These are phyloP conservation scores for Argyra leucocephala DNA, from an alignment of 2,888 invertebrate genomes.

Conservation along the genomic window DNA sequence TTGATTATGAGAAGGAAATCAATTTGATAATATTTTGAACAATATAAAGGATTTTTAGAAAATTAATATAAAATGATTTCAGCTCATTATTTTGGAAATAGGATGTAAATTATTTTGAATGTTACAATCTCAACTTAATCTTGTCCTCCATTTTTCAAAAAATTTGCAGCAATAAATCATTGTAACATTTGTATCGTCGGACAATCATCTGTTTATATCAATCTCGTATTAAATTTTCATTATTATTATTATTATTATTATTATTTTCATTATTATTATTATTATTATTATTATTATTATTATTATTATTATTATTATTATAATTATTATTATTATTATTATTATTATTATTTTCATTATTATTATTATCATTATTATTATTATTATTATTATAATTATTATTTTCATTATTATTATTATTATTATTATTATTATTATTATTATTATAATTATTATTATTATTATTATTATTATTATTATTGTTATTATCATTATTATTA, in stretches of 20 bases:
- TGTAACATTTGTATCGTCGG: no score
- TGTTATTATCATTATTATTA: not conserved
- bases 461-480: slow-evolving; percentile 4
- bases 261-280: slow-evolving; percentile 16
- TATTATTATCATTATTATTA: not conserved
- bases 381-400: not conserved
- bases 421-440: not conserved
- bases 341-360: not conserved
- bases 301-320: slow-evolving; percentile 23
- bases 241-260: slow-evolving; percentile 26
- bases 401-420: not conserved
- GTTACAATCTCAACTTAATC: no score
- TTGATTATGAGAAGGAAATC: no score
- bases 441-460: not conserved
- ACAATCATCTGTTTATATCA: no score
- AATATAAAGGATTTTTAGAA: no score
- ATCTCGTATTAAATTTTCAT: no score
- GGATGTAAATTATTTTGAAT: no score
- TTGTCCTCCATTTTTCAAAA: no score
- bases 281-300: slow-evolving; percentile 24
- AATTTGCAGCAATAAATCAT: no score
- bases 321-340: slow-evolving; percentile 14
- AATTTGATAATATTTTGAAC: no score
- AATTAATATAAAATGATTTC: no score
- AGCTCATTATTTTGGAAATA: no score